phyloP scores from a whole-genome alignment of 64 coral and sea anemone genomes.

The Dendrophyllia cribrosa region DNA sequence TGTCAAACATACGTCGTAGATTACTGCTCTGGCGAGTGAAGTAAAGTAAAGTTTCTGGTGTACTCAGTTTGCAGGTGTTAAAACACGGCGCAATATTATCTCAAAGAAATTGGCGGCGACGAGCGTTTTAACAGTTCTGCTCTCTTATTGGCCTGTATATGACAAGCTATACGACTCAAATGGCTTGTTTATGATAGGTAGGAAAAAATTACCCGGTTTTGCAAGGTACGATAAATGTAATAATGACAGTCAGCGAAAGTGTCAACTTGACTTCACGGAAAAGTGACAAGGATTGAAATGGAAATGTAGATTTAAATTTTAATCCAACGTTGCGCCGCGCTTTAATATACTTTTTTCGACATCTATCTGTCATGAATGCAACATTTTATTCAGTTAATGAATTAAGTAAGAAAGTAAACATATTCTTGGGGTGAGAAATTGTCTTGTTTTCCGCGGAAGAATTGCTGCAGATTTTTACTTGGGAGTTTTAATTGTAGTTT shows the following conservation, averaged over 20 bases:
- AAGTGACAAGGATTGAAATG: conserved; percentile 15
- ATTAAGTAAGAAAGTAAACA: neutral
- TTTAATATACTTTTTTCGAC: neutral
- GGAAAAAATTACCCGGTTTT: neutral
- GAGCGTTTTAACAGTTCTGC: neutral
- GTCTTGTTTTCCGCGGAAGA: neutral
- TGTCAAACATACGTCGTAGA: neutral
- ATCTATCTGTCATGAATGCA: neutral
- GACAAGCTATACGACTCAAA: neutral
- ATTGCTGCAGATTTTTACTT: conserved; percentile 30
- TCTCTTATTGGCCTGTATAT: neutral
- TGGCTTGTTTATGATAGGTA: neutral
- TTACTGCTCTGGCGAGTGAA: neutral
- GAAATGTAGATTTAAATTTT: neutral
- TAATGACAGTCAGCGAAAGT: neutral
- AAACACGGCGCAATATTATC: conserved; percentile 7
- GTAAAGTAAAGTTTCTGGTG: conserved; percentile 5
- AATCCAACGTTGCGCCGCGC: neutral
- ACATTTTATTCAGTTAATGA: neutral
- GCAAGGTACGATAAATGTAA: neutral
- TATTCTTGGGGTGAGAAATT: neutral
- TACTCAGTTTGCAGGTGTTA: conserved; percentile 26
- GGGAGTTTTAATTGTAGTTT: conserved; percentile 10
- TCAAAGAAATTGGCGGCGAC: neutral
- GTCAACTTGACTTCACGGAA: neutral